These are phyloP conservation scores for Mythimna ferrago DNA, from an alignment of 2,888 invertebrate species.

Conservation along the genomic window DNA sequence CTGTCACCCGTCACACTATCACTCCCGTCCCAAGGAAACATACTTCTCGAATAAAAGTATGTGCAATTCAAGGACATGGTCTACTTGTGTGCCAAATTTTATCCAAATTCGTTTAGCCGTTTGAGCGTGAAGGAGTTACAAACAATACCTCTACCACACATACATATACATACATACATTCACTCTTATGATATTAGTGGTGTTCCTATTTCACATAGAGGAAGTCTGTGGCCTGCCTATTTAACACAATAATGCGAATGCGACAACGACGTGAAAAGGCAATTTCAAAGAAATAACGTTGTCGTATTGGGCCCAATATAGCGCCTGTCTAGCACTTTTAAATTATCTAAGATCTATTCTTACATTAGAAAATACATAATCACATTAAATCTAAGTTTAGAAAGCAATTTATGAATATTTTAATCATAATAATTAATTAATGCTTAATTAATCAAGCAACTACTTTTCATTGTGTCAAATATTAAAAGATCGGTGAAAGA, in stretches of 20 bases:
- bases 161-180: no score
- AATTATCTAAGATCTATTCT: neutral
- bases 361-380: neutral
- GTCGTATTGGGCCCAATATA: neutral
- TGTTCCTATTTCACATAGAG: neutral
- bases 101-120: no score
- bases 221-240: neutral
- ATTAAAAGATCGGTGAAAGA: slow-evolving; percentile 13
- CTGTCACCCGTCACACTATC: no score
- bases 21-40: no score
- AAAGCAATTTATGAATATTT: slow-evolving; percentile 23
- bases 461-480: slow-evolving; percentile 2
- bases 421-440: neutral
- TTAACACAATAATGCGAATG: neutral
- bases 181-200: neutral
- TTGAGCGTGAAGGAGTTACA: no score
- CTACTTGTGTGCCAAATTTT: no score
- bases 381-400: slow-evolving; percentile 14
- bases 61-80: no score
- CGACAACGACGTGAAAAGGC: neutral
- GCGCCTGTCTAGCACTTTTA: neutral
- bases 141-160: no score
- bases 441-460: slow-evolving; percentile 12
- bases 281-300: neutral
- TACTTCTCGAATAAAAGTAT: no score